Percentiles rank a stretch among this genome's conserved stretches.
phyloP scores from a whole-genome alignment of 53 echinoderm and acorn worm species.

The Henricia sp. region DNA sequence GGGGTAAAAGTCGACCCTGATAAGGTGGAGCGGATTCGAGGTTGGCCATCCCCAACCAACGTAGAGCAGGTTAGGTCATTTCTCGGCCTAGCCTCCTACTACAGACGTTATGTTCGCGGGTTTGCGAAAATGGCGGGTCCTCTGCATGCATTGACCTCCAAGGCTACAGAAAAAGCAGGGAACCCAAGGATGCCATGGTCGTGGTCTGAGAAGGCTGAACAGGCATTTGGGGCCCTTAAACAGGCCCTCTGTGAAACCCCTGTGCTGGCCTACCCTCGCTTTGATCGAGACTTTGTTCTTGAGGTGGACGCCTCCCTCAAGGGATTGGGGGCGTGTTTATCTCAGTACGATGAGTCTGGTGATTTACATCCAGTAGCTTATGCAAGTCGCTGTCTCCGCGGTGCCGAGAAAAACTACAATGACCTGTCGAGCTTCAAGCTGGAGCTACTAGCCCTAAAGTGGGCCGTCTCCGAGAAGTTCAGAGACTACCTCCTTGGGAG shows the following conservation, averaged over 20 bases:
- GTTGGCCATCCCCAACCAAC: constrained; percentile 47
- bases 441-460: constrained; percentile 37
- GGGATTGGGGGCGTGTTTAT: constrained; percentile 34
- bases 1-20: constrained; percentile 54
- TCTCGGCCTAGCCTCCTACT: constrained; percentile 58
- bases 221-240: constrained; percentile 6
- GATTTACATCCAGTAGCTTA: constrained; percentile 34
- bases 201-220: constrained; percentile 35
- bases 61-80: constrained; percentile 54
- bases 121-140: constrained; percentile 26
- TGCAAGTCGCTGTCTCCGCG: constrained; percentile 30
- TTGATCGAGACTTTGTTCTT: constrained; percentile 21
- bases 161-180: constrained; percentile 1
- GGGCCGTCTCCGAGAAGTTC: constrained; percentile 47
- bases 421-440: constrained; percentile 13
- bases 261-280: constrained; percentile 38
- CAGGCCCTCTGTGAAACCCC: constrained; percentile 10
- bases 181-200: neutral
- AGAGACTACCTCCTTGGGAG: constrained; percentile 5
- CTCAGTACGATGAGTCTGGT: neutral
- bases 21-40: constrained; percentile 36
- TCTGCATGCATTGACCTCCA: constrained; percentile 34
- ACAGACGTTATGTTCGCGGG: constrained; percentile 45
- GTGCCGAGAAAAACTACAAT: constrained; percentile 16
- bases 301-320: constrained; percentile 44